phyloP scores from a whole-genome alignment of 1,140 invertebrate species.

The Papilio polyxenes region DNA sequence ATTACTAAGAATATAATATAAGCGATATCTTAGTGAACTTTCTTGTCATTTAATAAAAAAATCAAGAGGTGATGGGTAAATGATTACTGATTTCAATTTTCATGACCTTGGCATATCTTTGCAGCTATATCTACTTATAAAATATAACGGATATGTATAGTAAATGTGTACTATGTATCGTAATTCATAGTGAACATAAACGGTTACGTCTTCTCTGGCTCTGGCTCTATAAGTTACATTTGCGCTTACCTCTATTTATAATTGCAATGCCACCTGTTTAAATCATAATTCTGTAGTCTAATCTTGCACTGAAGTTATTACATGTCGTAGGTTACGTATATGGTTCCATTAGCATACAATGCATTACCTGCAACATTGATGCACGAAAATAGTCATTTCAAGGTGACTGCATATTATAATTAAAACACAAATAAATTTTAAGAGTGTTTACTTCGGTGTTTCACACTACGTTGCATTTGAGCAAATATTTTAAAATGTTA shows the following conservation, averaged over 20 bases:
- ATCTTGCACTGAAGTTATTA: conserved; percentile 9
- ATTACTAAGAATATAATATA: too few species aligned
- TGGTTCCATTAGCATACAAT: neutral
- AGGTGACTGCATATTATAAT: too few species aligned
- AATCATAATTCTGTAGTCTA: neutral
- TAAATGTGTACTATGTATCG: neutral
- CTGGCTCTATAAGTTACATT: neutral
- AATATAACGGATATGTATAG: neutral
- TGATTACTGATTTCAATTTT: too few species aligned
- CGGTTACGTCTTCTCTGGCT: neutral
- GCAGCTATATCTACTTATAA: neutral
- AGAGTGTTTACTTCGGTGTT: too few species aligned
- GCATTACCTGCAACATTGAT: neutral
- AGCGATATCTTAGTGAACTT: too few species aligned
- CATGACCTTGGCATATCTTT: neutral
- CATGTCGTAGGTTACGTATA: neutral
- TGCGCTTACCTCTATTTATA: conserved; percentile 1
- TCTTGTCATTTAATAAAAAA: too few species aligned
- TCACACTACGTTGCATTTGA: neutral
- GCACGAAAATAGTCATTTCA: neutral
- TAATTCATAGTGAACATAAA: neutral
- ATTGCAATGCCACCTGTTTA: neutral
- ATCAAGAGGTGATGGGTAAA: too few species aligned
- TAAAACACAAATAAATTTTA: too few species aligned
- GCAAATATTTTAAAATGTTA: neutral